These are phyloP conservation scores for Folsomia candida DNA, from an alignment of 2,888 invertebrate species.

Conservation along the genomic window DNA sequence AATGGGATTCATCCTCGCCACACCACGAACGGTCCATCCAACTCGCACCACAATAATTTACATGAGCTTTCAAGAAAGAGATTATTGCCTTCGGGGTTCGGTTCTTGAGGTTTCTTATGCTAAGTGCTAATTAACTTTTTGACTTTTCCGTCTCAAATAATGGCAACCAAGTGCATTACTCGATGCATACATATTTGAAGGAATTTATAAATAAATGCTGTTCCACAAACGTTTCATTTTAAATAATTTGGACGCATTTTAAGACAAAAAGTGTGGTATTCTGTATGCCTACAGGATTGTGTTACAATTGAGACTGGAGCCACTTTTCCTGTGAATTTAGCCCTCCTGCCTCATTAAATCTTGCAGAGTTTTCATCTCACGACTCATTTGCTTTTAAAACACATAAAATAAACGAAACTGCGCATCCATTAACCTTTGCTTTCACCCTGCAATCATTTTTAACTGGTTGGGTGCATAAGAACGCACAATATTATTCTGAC, in stretches of 20 bases:
- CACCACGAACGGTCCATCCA: background rate
- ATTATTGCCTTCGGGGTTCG: background rate
- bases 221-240: background rate
- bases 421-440: constrained; percentile 23
- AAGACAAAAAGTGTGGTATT: background rate
- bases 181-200: background rate
- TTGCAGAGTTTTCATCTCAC: background rate
- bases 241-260: background rate
- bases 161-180: background rate
- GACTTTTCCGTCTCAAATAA: background rate
- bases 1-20: constrained; percentile 1
- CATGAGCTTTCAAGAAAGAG: background rate
- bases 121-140: constrained; percentile 5
- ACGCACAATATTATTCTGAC: too few species aligned
- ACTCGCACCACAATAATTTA: background rate
- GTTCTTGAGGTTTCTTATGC: too few species aligned
- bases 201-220: background rate
- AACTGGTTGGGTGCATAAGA: constrained; percentile 9
- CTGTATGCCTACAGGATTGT: background rate
- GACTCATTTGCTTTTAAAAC: constrained; percentile 7
- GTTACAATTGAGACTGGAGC: too few species aligned
- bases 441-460: constrained; percentile 23
- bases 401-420: background rate
- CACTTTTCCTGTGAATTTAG: background rate
- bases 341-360: background rate